Evolutionary conservation across 2,888 invertebrate genomes (phyloP).

Genomic region (Thyatira batis): DNA sequence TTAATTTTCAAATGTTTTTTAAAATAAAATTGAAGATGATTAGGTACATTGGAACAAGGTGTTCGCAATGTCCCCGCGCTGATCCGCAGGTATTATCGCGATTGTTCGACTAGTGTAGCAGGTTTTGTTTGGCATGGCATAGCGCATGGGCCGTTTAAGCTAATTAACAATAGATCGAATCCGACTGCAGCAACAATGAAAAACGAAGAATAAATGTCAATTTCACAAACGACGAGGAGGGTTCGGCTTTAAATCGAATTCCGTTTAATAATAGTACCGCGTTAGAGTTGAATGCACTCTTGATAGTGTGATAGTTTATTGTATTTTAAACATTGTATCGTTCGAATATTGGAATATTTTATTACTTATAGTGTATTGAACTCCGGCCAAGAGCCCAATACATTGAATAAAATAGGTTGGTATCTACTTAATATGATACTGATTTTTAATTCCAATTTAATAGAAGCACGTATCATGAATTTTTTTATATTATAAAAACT

Average conservation of each 20-base stretch:
- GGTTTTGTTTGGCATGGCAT: slow-evolving; percentile 55
- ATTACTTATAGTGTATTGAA: slow-evolving; percentile 11
- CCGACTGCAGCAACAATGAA: slow-evolving; percentile 79
- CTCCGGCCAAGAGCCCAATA: slow-evolving; percentile 2
- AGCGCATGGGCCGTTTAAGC: slow-evolving; percentile 77
- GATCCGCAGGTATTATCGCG: slow-evolving; percentile 16
- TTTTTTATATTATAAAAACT: neutral
- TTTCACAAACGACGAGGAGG: slow-evolving; percentile 81
- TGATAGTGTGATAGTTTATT: slow-evolving; percentile 76
- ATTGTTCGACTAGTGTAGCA: slow-evolving; percentile 29
- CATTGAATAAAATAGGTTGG: slow-evolving; percentile 3
- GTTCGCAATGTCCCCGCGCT: neutral
- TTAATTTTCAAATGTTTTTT: neutral
- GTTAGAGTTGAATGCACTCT: slow-evolving; percentile 80
- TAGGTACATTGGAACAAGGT: neutral
- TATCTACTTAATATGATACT: slow-evolving; percentile 4
- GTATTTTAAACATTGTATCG: slow-evolving; percentile 55
- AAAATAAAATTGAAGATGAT: slow-evolving; percentile 2
- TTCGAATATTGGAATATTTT: slow-evolving; percentile 44
- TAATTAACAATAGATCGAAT: slow-evolving; percentile 82
- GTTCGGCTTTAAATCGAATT: slow-evolving; percentile 81
- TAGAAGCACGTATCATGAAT: slow-evolving; percentile 5
- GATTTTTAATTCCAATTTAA: slow-evolving; percentile 1
- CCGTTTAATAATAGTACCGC: slow-evolving; percentile 80
- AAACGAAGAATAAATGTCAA: slow-evolving; percentile 83